Base-by-base conservation (phyloP, 2,797 vertebrate genomes). In the Emys orbicularis region DNA sequence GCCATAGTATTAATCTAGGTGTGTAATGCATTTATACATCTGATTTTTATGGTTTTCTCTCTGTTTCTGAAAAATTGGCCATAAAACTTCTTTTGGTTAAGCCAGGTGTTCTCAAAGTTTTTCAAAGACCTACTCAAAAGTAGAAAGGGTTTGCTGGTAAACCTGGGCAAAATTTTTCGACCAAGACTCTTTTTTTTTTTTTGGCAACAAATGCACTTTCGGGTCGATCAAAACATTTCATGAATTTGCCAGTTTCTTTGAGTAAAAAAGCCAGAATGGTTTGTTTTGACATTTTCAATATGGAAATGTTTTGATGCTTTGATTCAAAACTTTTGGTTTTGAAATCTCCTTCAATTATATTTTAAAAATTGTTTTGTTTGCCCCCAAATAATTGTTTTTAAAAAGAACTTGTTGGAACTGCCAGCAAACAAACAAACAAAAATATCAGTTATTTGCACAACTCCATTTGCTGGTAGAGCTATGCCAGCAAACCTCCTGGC, bases 1-100 rank as follows among this genome's bases (percentile, higher is more conserved):
- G 80, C 49, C 68, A 68, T 54, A 88, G 84, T 94, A 89, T 97
- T 96, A 97, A 82, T 74, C 96, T 95, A 94, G 93, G 93, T 95
- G 91, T 59, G 56, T 52, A 91, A 84, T 83, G 90, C 95, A 81
- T 92, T 95, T 94, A 56, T 57, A 90, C 92, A 87, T 74, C 12
- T 97, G 95, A 90, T 96, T 97, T 97, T 95, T 86, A 93, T 79
- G 94, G 44, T 96, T 95, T 96, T 86, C 79, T 54, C 90, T 87
- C 86, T 2, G 72, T 93, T 97, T 94, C 82, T 96, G 54, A 90
- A 93, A 95, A 96, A 95, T 85, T 74, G 50, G 81, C 29, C 37
- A 79, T 86, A 95, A 92, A 89, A 79, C 74, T 49, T 15, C 56
- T 56, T 34, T 13, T 76, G 10, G 81, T 86, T 61, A 93, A 92